A percentile compares a stretch with the other conserved stretches of the same genome.
Conservation (phyloP, 1,140 invertebrate species). For the Drosophila murphyi region DNA sequence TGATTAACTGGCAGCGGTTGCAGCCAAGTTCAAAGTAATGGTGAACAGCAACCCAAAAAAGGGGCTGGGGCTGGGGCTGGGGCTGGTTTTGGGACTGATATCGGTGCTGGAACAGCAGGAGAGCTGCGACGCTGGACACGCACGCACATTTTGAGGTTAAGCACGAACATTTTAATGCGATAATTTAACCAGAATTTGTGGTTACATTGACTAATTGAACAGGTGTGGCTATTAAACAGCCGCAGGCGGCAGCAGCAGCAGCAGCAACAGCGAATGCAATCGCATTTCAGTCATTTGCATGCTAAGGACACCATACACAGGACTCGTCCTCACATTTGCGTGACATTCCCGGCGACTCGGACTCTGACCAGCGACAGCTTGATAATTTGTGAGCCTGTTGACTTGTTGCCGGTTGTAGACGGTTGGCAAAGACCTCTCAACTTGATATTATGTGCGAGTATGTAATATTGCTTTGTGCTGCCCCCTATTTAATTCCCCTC, state of each 20-base stretch:
- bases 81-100: conserved; percentile 20
- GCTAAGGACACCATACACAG: conserved; percentile 44
- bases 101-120: conserved; percentile 31
- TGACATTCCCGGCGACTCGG: not conserved
- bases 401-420: conserved; percentile 58
- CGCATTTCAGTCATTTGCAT: conserved; percentile 67
- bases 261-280: conserved; percentile 48
- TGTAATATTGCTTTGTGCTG: conserved; percentile 57
- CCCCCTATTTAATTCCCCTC: not conserved
- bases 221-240: conserved; percentile 84
- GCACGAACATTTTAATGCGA: conserved; percentile 84
- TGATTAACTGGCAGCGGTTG: conserved; percentile 77
- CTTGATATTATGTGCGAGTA: conserved; percentile 16
- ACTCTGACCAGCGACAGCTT: conserved; percentile 58
- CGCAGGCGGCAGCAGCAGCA: conserved; percentile 53
- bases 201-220: conserved; percentile 84
- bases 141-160: conserved; percentile 80
- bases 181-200: conserved; percentile 84
- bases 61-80: conserved; percentile 8
- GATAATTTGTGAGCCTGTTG: conserved; percentile 83
- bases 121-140: conserved; percentile 48
- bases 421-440: conserved; percentile 29
- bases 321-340: not conserved
- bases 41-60: conserved; percentile 23
- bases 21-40: conserved; percentile 56